Conservation (phyloP, 2,888 invertebrate genomes). For the Drosophila quinaria region DNA sequence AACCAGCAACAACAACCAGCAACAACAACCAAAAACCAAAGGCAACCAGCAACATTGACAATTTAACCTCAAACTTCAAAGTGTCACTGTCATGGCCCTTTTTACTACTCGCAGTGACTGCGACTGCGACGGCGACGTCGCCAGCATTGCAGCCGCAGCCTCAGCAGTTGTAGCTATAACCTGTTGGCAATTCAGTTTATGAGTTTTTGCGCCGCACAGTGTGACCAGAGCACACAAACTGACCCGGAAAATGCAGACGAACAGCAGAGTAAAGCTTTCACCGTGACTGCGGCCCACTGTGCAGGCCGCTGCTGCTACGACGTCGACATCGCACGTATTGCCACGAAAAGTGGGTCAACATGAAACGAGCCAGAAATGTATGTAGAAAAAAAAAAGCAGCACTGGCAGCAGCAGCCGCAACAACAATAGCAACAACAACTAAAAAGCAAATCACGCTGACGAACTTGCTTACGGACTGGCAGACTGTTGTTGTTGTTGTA, state of each 20-base stretch:
- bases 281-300: slow-evolving; percentile 63
- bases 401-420: slow-evolving; percentile 53
- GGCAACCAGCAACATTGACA: slow-evolving; percentile 67
- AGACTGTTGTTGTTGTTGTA: slow-evolving; percentile 26
- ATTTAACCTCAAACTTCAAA: slow-evolving; percentile 84
- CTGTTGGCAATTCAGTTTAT: slow-evolving; percentile 83
- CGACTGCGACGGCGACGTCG: slow-evolving; percentile 12
- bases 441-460: slow-evolving; percentile 75
- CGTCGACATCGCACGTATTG: slow-evolving; percentile 70
- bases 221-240: slow-evolving; percentile 35
- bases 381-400: slow-evolving; percentile 39
- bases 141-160: slow-evolving; percentile 47
- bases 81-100: slow-evolving; percentile 85
- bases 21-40: slow-evolving; percentile 34
- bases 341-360: slow-evolving; percentile 78
- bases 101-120: slow-evolving; percentile 67
- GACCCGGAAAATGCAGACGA: neutral
- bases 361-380: slow-evolving; percentile 78
- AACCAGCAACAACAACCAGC: slow-evolving; percentile 19
- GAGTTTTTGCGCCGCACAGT: slow-evolving; percentile 71
- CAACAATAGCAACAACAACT: slow-evolving; percentile 40
- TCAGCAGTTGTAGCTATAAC: slow-evolving; percentile 64
- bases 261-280: slow-evolving; percentile 54
- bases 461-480: slow-evolving; percentile 51
- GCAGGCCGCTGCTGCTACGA: slow-evolving; percentile 52